A percentile compares a stretch with the other conserved stretches of the same genome.
These are phyloP conservation scores for Jacana jacana DNA, from an alignment of 2,113 vertebrate genomes.

Conservation along the genomic window DNA sequence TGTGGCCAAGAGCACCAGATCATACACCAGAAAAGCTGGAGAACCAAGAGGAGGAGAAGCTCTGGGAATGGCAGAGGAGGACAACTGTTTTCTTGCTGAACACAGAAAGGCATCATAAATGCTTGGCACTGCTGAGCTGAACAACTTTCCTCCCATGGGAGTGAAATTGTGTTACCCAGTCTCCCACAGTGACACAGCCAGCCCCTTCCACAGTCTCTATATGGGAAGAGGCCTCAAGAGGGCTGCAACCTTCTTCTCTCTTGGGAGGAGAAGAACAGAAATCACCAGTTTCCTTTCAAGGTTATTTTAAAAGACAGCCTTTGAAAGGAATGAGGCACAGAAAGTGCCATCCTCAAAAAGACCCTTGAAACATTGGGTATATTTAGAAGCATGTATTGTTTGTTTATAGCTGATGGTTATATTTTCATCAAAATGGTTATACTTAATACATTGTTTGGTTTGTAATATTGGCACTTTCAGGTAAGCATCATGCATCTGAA, in stretches of 20 bases:
- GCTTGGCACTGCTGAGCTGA: background rate
- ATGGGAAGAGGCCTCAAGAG: background rate
- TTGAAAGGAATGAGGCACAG: background rate
- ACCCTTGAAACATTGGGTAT: background rate
- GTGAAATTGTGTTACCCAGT: accelerated
- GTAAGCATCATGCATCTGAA: background rate
- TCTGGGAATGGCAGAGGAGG: background rate
- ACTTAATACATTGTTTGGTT: background rate
- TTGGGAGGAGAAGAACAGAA: background rate
- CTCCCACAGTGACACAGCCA: accelerated
- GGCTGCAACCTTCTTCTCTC: background rate
- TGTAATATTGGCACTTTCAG: background rate
- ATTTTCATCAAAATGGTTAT: background rate
- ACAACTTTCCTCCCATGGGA: background rate
- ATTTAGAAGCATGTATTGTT: background rate
- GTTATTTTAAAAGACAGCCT: background rate
- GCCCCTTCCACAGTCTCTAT: background rate
- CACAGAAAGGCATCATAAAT: background rate
- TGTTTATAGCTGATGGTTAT: background rate
- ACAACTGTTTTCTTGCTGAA: background rate
- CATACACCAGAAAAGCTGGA: background rate
- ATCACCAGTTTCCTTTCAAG: background rate
- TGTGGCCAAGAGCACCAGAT: background rate
- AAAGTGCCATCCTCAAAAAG: background rate
- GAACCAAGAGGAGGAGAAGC: background rate